These are phyloP conservation scores for Masticophis lateralis DNA, from an alignment of 2,797 vertebrate genomes.

Conservation along the genomic window DNA sequence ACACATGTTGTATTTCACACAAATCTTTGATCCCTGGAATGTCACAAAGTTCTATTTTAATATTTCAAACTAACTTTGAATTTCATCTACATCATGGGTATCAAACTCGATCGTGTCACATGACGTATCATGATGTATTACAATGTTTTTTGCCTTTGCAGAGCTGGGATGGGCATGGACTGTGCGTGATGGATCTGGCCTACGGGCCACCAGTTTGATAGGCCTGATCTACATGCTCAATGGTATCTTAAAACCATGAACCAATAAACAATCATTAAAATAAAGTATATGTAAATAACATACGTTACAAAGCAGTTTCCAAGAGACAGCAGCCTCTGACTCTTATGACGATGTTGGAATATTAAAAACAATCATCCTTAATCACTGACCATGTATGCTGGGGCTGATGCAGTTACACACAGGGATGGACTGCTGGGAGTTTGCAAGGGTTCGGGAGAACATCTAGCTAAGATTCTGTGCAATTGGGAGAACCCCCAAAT, in stretches of 20 bases:
- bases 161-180: too few relatives aligned
- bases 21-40: not conserved
- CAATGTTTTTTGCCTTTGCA: too few relatives aligned
- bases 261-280: not conserved
- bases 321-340: not conserved
- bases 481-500: too few relatives aligned
- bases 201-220: too few relatives aligned
- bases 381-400: not conserved
- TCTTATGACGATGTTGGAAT: not conserved
- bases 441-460: too few relatives aligned
- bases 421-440: too few relatives aligned
- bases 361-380: not conserved
- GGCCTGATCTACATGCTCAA: not conserved
- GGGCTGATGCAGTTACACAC: not conserved
- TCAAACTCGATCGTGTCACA: rapidly evolving
- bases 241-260: not conserved
- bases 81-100: not conserved
- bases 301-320: not conserved
- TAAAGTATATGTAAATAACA: too few relatives aligned
- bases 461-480: too few relatives aligned
- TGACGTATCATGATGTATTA: too few relatives aligned
- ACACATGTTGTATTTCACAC: not conserved
- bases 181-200: too few relatives aligned
- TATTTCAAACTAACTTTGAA: not conserved
- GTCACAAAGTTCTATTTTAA: constrained; percentile 4